Evolutionary conservation across 2,797 vertebrate genomes (phyloP).

Genomic region (Apogon hyalosoma): DNA sequence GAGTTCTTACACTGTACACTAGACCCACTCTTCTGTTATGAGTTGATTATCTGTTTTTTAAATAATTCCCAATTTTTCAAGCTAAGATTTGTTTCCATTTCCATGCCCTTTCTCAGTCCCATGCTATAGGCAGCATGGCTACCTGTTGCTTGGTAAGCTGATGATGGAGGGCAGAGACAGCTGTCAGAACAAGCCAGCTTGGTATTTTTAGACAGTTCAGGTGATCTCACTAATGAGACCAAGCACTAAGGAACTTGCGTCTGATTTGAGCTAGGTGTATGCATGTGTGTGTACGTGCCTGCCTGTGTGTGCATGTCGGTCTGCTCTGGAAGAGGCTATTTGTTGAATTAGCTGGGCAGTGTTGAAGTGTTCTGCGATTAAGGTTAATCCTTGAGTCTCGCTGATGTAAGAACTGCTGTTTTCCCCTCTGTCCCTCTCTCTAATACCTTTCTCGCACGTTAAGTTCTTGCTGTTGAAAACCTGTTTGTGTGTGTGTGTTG

Average conservation of each 20-base stretch:
- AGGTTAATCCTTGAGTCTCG: constrained; percentile 72
- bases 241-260: constrained; percentile 51
- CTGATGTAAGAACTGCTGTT: constrained; percentile 67
- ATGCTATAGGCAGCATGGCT: neutral
- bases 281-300: constrained; percentile 20
- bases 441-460: constrained; percentile 40
- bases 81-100: no score
- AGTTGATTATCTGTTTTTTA: no score
- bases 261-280: constrained; percentile 33
- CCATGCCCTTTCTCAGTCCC: neutral
- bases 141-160: neutral
- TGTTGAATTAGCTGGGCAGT: constrained; percentile 76
- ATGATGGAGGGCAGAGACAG: constrained; percentile 15
- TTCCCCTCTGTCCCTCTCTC: neutral
- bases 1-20: no score
- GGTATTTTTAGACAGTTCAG: constrained; percentile 68
- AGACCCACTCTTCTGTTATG: no score
- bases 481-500: constrained; percentile 12
- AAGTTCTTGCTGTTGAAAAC: constrained; percentile 40
- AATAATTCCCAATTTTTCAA: no score
- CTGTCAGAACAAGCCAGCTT: constrained; percentile 7
- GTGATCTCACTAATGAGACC: constrained; percentile 69
- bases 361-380: constrained; percentile 78
- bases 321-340: constrained; percentile 58
- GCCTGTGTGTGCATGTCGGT: constrained; percentile 17